phyloP scores from a whole-genome alignment of 2,113 vertebrate species.

The Mirounga angustirostris region DNA sequence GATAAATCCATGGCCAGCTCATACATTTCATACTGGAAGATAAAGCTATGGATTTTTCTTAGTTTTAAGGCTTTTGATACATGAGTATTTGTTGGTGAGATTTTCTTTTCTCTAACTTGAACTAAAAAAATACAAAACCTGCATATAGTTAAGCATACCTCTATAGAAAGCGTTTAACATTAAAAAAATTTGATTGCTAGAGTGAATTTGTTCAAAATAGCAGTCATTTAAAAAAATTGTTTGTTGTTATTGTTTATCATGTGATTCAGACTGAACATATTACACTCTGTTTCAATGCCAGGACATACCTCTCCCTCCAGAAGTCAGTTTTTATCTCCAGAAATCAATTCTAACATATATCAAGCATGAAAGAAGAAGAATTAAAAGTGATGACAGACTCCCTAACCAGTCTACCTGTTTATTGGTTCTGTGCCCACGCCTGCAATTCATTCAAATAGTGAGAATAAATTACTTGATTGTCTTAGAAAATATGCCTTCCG shows the following conservation, averaged over 20 bases:
- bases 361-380: neutral
- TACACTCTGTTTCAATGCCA: neutral
- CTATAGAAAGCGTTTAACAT: neutral
- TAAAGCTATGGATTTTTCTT: constrained; percentile 7
- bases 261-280: neutral
- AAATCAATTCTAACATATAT: neutral
- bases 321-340: neutral
- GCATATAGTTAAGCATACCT: neutral
- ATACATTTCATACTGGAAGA: neutral
- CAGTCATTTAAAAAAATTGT: neutral
- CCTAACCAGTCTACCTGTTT: neutral
- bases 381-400: neutral
- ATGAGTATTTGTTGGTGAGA: neutral
- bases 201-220: constrained; percentile 47
- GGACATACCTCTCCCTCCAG: neutral
- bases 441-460: constrained; percentile 32
- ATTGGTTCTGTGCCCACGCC: neutral
- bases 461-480: constrained; percentile 65
- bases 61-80: neutral
- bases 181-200: neutral
- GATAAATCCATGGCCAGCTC: neutral
- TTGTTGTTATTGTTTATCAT: neutral
- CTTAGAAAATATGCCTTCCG: constrained; percentile 50
- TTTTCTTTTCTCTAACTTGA: neutral
- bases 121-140: neutral